Base-by-base conservation (phyloP, 2,888 invertebrate genomes). In the Autographa gamma region DNA sequence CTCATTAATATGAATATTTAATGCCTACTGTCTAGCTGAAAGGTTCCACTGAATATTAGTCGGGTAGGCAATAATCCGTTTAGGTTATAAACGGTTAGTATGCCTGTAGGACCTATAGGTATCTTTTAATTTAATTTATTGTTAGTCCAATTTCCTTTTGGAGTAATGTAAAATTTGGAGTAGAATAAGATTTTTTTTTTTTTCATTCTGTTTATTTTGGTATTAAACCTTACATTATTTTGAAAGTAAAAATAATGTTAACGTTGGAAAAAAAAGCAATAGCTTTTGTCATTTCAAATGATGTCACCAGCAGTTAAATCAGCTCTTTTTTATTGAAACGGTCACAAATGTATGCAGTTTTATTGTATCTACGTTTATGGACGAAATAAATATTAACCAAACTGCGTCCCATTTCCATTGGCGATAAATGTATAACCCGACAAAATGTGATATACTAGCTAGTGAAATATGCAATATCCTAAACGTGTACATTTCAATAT, bases 401-500 rank as follows among this genome's bases (percentile, higher is more conserved):
- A 58, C 16, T 13, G 25, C 31, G 43, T 32, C n/a, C 48, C 48
- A 56, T 34, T 14, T 43, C 11, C 41, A 11, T 13, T 9, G n/a
- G 38, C 68, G 32, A 64, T 66, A 56, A 66, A 69, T 41, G n/a
- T 34, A 60, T 52, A 69, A 68, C 31, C 19, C 60, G 34, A 52
- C 71, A 13, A 74, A 76, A 63, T 74, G 2, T 11, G n/a, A 74
- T 60, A 69, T 54, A 48, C 9, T 4, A 16, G 4, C 31, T 59
- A 11, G 2, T 61, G 58, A 31, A 58, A 66, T 60, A 62, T 63
- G 73, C 66, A 71, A 60, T 66, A 70, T 69, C 38, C 68, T 71
- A 76, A 58, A 59, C 34, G 63, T 69, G 65, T 72, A 76, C 77
- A 73, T 82, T 71, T 73, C 59, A 72, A 80, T 74, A 67, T 81